Conservation (phyloP, 2,888 invertebrate genomes). For the Andrena camellia region DNA sequence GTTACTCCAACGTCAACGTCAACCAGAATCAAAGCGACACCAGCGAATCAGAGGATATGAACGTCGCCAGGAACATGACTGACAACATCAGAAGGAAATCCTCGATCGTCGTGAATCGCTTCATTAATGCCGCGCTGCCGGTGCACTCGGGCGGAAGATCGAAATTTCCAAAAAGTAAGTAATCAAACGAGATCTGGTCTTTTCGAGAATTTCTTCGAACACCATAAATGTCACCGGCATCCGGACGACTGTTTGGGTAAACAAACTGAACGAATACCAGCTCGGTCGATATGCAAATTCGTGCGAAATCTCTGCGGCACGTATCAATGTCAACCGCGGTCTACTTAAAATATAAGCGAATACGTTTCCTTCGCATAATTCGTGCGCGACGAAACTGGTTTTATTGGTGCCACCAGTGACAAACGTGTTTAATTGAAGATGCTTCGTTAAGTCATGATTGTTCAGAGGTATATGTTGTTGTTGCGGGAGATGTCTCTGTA, state of each 20-base stretch:
- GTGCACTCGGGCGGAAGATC: conserved; percentile 83
- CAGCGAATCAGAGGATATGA: conserved; percentile 59
- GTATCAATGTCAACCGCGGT: not conserved
- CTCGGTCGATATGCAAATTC: not conserved
- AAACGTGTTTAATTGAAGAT: not conserved
- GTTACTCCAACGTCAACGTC: conserved; percentile 87
- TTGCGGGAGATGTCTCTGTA: not conserved
- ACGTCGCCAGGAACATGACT: conserved; percentile 59
- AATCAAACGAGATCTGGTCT: not conserved
- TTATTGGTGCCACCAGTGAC: not conserved
- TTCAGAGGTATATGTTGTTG: not conserved
- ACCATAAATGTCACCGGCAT: not conserved
- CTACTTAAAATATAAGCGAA: not conserved
- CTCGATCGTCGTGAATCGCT: conserved; percentile 84
- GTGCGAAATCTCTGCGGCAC: not conserved
- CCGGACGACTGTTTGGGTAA: not conserved
- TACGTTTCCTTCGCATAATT: not conserved
- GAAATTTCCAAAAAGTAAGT: conserved; percentile 86
- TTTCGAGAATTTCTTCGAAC: not conserved
- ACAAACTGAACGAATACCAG: not conserved
- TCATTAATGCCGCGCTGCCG: conserved; percentile 85
- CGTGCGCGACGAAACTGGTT: not conserved
- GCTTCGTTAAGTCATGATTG: too few species aligned
- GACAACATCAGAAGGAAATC: conserved; percentile 84
- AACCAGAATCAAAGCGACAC: conserved; percentile 66